phyloP scores from a whole-genome alignment of 2,888 invertebrate genomes.

The Schizaphis graminum region DNA sequence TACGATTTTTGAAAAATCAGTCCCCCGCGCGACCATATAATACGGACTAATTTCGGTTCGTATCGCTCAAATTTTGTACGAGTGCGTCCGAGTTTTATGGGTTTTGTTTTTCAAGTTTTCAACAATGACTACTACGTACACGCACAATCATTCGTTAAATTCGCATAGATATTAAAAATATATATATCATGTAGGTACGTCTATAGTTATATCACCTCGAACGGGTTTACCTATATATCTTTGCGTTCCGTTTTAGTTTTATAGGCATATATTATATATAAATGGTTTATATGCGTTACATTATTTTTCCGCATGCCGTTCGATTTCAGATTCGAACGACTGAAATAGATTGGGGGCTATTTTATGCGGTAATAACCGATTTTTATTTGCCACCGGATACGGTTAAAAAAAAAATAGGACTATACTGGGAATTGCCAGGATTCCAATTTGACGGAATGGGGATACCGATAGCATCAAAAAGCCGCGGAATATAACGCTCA shows the following conservation, averaged over 20 bases:
- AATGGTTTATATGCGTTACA: neutral
- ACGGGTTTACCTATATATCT: neutral
- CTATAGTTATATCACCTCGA: neutral
- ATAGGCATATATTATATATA: neutral
- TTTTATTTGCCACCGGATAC: conserved; percentile 64
- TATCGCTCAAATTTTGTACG: neutral
- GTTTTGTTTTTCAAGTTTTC: neutral
- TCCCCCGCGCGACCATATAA: neutral
- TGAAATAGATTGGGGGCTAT: conserved; percentile 61
- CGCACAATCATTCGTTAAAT: too few species aligned
- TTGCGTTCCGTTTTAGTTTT: conserved; percentile 27
- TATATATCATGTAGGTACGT: neutral
- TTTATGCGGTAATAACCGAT: conserved; percentile 66
- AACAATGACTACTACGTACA: too few species aligned
- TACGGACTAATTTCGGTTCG: conserved; percentile 44
- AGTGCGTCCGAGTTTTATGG: neutral
- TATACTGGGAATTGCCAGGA: conserved; percentile 66
- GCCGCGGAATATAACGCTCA: conserved; percentile 55
- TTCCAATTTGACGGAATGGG: conserved; percentile 67
- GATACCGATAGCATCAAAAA: conserved; percentile 65
- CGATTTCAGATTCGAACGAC: conserved; percentile 63
- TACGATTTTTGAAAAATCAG: conserved; percentile 63
- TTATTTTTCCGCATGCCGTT: conserved; percentile 39
- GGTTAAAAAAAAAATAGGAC: conserved; percentile 63
- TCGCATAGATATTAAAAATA: neutral